These are phyloP conservation scores for Amblyornis subalaris DNA, from an alignment of 2,113 vertebrate species.

Conservation along the genomic window DNA sequence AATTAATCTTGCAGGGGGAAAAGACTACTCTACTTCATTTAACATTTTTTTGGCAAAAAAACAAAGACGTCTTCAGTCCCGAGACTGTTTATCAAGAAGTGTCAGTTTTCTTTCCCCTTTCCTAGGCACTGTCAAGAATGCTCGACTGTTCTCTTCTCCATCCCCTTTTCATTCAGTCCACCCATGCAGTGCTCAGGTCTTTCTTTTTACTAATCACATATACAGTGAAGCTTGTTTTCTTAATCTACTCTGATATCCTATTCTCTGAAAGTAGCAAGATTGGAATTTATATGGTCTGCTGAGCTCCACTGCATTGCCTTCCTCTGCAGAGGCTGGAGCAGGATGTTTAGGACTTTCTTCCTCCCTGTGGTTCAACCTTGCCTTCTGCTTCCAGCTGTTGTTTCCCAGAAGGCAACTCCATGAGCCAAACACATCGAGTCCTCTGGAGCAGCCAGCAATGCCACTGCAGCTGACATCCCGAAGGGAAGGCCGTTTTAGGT, in stretches of 20 bases:
- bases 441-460: background rate
- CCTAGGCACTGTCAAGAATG: accelerated
- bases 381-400: background rate
- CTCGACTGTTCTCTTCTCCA: background rate
- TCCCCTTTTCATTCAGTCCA: background rate
- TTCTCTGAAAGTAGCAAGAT: background rate
- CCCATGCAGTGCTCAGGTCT: background rate
- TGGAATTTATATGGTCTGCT: background rate
- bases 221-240: background rate
- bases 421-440: background rate
- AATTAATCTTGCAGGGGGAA: background rate
- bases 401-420: background rate
- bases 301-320: background rate
- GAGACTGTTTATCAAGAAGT: background rate
- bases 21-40: background rate
- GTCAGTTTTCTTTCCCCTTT: background rate
- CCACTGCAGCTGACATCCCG: background rate
- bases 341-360: background rate
- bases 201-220: background rate
- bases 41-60: background rate
- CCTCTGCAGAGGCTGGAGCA: background rate
- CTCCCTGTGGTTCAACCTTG: background rate
- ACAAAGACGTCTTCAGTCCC: background rate
- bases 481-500: background rate
- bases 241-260: background rate